Conservation (phyloP, 2,113 vertebrate species). For the Datnioides undecimradiatus region DNA sequence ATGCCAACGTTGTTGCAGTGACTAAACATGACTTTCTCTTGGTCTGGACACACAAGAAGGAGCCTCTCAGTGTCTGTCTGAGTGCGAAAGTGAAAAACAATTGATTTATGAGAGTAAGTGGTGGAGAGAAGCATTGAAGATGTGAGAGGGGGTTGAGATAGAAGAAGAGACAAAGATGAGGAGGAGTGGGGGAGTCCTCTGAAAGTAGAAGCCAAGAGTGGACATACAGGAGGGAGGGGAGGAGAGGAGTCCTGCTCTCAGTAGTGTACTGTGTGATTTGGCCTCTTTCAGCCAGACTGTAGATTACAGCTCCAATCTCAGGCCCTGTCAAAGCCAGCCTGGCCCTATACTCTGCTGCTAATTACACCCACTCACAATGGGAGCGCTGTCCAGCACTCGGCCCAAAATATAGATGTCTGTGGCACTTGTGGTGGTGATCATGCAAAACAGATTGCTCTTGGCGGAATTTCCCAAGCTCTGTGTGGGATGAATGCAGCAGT, state of each 20-base stretch:
- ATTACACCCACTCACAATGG: constrained; percentile 78
- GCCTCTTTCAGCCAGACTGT: constrained; percentile 66
- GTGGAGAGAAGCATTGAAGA: background rate
- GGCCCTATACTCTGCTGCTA: constrained; percentile 71
- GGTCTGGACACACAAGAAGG: constrained; percentile 58
- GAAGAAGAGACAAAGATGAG: background rate
- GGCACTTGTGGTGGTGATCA: constrained; percentile 75
- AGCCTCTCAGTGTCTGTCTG: constrained; percentile 47
- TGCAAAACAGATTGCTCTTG: constrained; percentile 74
- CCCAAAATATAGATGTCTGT: constrained; percentile 78
- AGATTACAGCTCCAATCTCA: constrained; percentile 74
- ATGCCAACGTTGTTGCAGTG: constrained; percentile 69
- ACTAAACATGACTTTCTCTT: constrained; percentile 65
- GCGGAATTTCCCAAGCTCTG: constrained; percentile 67
- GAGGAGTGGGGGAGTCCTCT: constrained; percentile 8
- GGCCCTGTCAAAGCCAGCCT: constrained; percentile 64
- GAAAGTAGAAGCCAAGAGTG: constrained; percentile 8
- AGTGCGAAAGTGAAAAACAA: constrained; percentile 12
- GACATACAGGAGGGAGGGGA: background rate
- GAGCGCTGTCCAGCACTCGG: constrained; percentile 65
- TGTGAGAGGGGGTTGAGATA: background rate
- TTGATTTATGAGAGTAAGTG: constrained; percentile 27
- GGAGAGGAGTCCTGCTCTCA: constrained; percentile 8
- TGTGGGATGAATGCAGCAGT: constrained; percentile 61
- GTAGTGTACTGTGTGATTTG: constrained; percentile 66